These are phyloP conservation scores for Eriosoma lanigerum DNA, from an alignment of 1,140 invertebrate species.

Conservation along the genomic window DNA sequence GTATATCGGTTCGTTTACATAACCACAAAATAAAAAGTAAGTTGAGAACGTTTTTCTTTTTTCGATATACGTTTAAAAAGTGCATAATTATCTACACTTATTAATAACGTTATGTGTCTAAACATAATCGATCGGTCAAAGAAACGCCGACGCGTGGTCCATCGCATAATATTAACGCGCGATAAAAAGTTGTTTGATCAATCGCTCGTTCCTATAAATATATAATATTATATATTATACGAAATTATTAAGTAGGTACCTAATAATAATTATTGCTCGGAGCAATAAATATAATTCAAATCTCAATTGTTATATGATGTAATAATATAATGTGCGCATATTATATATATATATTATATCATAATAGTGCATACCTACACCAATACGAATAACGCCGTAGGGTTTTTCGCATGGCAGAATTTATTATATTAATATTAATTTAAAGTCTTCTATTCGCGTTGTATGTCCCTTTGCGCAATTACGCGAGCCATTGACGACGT, in stretches of 20 bases:
- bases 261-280: background rate
- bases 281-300: slow-evolving; percentile 6
- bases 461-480: too few species aligned
- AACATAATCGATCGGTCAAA: slow-evolving; percentile 17
- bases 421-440: too few species aligned
- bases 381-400: too few species aligned
- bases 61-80: background rate
- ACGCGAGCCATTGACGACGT: too few species aligned
- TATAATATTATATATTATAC: too few species aligned
- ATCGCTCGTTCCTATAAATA: background rate
- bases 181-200: slow-evolving; percentile 37
- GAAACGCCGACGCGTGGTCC: slow-evolving; percentile 9
- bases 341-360: too few species aligned
- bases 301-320: slow-evolving; percentile 1
- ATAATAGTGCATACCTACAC: too few species aligned
- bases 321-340: too few species aligned
- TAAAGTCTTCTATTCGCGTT: too few species aligned
- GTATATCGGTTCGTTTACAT: slow-evolving; percentile 7
- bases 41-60: background rate
- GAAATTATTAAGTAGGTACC: slow-evolving; percentile 5
- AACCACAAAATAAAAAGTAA: background rate
- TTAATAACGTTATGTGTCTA: slow-evolving; percentile 11
- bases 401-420: too few species aligned
- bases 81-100: slow-evolving; percentile 2
- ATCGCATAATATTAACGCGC: background rate